These are phyloP conservation scores for Drosophila kambysellisi DNA, from an alignment of 2,888 invertebrate species.

Conservation along the genomic window DNA sequence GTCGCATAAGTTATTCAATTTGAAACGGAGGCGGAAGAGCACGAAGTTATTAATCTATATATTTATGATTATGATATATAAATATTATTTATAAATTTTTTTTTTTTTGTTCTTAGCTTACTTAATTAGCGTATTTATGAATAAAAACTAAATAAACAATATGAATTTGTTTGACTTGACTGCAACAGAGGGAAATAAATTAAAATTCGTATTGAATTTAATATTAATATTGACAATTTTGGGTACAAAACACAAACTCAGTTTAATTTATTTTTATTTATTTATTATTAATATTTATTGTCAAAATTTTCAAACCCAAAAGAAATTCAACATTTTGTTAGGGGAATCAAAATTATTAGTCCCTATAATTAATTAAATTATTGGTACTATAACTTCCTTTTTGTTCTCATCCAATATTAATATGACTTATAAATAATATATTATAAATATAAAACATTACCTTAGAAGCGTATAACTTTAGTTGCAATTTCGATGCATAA, in stretches of 20 bases:
- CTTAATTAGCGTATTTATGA: slow-evolving; percentile 28
- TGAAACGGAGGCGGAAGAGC: slow-evolving; percentile 24
- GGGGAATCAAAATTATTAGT: too few relatives aligned
- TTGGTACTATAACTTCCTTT: too few relatives aligned
- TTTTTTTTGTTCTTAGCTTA: slow-evolving; percentile 12
- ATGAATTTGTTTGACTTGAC: neutral
- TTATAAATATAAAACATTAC: too few relatives aligned
- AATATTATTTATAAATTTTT: slow-evolving; percentile 38
- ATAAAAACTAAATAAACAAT: slow-evolving; percentile 9
- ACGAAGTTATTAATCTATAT: slow-evolving; percentile 9
- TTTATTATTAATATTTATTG: neutral
- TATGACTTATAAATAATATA: too few relatives aligned
- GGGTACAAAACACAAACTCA: neutral
- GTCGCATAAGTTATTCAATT: slow-evolving; percentile 36
- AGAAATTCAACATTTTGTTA: neutral
- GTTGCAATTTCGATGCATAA: too few relatives aligned
- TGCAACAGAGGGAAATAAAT: neutral
- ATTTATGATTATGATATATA: slow-evolving; percentile 1
- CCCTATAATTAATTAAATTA: too few relatives aligned
- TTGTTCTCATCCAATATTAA: too few relatives aligned
- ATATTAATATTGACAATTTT: neutral
- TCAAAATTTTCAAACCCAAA: neutral
- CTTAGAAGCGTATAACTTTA: too few relatives aligned
- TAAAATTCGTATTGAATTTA: neutral
- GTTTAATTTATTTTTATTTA: neutral